Evolutionary conservation across 2,797 vertebrate genomes (phyloP).

Genomic region (Pygocentrus nattereri): DNA sequence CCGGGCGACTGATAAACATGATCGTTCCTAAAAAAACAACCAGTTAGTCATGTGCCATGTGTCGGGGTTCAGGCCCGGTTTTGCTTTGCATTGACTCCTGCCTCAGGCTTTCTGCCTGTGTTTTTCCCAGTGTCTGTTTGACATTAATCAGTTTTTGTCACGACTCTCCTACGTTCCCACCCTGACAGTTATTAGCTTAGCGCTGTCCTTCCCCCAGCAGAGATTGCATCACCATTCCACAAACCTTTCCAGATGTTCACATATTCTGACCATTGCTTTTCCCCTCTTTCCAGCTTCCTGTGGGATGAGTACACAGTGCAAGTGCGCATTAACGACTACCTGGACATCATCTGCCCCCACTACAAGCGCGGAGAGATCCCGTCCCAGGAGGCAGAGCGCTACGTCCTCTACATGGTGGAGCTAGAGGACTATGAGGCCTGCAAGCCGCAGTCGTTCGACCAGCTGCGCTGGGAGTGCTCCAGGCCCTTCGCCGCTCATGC

Average conservation of each 20-base stretch:
- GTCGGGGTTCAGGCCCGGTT: not conserved
- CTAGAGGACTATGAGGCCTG: conserved; percentile 85
- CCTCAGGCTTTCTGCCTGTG: conserved; percentile 11
- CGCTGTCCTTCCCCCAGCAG: not conserved
- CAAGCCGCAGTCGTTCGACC: conserved; percentile 87
- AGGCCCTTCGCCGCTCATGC: conserved; percentile 87
- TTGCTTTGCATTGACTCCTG: not conserved
- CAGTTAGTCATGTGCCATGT: not conserved
- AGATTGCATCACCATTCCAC: not conserved
- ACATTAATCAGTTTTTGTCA: conserved; percentile 14
- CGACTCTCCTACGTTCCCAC: not conserved
- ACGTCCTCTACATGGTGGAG: conserved; percentile 94
- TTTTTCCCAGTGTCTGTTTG: conserved; percentile 6
- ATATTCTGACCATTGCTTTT: not conserved
- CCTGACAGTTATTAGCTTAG: not conserved
- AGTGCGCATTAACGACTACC: conserved; percentile 90
- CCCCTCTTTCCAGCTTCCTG: conserved; percentile 79
- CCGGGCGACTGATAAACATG: conserved; percentile 23
- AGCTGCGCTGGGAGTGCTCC: conserved; percentile 94
- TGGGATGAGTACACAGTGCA: conserved; percentile 84
- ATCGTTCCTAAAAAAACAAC: not conserved
- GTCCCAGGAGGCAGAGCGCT: conserved; percentile 83
- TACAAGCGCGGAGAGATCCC: conserved; percentile 82
- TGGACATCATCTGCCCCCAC: conserved; percentile 96
- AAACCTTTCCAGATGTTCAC: not conserved